Evolutionary conservation across 2,113 vertebrate genomes (phyloP), one percentile per base, ranked within the genome.

Genomic region (Turdus rufiventris): DNA sequence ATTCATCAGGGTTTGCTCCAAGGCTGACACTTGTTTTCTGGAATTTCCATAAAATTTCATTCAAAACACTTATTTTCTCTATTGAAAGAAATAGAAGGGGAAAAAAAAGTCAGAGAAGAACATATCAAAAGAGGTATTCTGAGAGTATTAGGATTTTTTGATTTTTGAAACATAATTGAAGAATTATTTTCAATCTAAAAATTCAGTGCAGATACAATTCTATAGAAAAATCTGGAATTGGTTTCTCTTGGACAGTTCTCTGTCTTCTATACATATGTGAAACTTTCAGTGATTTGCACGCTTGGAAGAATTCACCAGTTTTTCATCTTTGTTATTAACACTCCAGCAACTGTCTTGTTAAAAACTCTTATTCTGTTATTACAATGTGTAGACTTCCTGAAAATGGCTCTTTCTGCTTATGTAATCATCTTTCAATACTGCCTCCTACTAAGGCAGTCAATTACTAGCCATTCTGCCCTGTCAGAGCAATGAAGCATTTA

Each of bases 401-500:
- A 91, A 66, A 89, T 91, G 61, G 8, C 63, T 87, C n/a, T 84
- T 91, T 51, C 82, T 77, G 75, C 47, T 67, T 94, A 89, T 31
- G 45, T 58, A 94, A 91, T 91, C 61, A 70, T 89, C 70, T 93
- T 89, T 83, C 74, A 83, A 71, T 93, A 45, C 43, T 81, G 68
- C 79, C 74, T 91, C 53, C 71, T 62, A 72, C 70, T 61, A 60
- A 74, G 73, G 60, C 92, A 91, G 79, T 38, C 40, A 92, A 89
- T 86, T 94, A 47, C 47, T 76, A 70, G 29, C 53, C 51, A 88
- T 94, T 94, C 47, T 96, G n/a, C 19, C 72, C 60, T 82, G 42
- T 78, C 80, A 93, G 85, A 93, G 34, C 50, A 94, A 89, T 89
- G 62, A 97, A 70, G 62, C 72, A 66, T 93, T 97, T 88, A 62